Base-by-base conservation (phyloP, 30 jellyfish, hydroid and myxozoan species). In the Aurelia sp. region DNA sequence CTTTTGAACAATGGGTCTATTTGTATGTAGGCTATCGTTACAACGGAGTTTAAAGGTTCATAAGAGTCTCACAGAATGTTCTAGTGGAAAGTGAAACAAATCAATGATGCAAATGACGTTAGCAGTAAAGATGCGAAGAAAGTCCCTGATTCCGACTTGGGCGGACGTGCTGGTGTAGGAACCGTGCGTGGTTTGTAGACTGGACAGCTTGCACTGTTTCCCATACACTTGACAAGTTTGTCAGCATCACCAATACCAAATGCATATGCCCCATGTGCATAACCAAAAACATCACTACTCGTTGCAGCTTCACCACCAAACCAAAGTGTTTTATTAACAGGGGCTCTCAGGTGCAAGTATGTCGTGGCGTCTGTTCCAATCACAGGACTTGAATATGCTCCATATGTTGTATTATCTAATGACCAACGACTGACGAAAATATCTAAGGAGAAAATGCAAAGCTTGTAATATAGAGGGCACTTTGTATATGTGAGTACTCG, bases 281-380 rank as follows among this genome's bases (percentile, higher is more conserved):
- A 86, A 21, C 96, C 96, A 53, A 27, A 86, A 51, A 19, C 55
- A 16, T 86, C 90, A 6, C 33, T 35, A 52, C 77, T 85, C 18
- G 96, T 86, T 3, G 90, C 90, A 58, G 88, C 93, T 47, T 86
- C 96, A 50, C 96, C 96, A 47, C 88, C 89, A 68, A 86, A 86
- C 96, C 96, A 86, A 8, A 86, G 70, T 13, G 78, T 75, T 24
- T 77, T 76, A 57, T 77, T 77, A 21, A 86, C 81, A 10, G 96
- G 96, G 5, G 89, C 90, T 18, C 47, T 86, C 79, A 86, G 55
- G 58, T 66, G 19, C 78, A 58, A 40, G 72, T 13, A 86, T 3
- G 85, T 48, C 71, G 38, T 33, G 20, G 68, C 74, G 66, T 86
- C 96, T 20, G 88, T 30, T 18, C 96, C 96, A 58, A 86, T 35